These are phyloP conservation scores for Lacerta agilis DNA, from an alignment of 2,797 vertebrate genomes.

Conservation along the genomic window DNA sequence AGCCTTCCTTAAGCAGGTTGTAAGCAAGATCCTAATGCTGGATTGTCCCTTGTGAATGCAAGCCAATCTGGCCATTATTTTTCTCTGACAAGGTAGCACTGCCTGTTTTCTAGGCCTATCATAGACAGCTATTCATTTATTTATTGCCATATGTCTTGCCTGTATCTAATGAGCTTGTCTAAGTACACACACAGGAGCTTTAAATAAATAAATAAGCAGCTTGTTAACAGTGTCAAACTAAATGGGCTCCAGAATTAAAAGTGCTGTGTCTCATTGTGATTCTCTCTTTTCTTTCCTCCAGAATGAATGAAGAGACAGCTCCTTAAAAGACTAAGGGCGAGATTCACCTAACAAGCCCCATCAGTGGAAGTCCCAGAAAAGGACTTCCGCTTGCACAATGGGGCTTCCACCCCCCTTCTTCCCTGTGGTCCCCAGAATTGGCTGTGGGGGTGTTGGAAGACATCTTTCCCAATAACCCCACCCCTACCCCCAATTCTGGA, in stretches of 20 bases:
- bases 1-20: neutral
- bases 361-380: too few species aligned
- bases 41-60: neutral
- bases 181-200: slow-evolving; percentile 26
- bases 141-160: slow-evolving; percentile 30
- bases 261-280: neutral
- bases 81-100: slow-evolving; percentile 1
- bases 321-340: neutral
- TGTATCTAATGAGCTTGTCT: slow-evolving; percentile 33
- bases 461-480: too few species aligned
- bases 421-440: too few species aligned
- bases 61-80: neutral
- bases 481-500: neutral
- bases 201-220: neutral
- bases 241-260: neutral
- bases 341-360: too few species aligned
- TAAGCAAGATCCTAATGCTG: neutral
- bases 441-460: too few species aligned
- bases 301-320: neutral
- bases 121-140: slow-evolving; percentile 37
- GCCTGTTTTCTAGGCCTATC: slow-evolving; percentile 23
- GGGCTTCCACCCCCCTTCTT: too few species aligned
- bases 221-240: slow-evolving; percentile 40
- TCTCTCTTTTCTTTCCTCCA: neutral
- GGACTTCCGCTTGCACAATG: too few species aligned